A percentile compares a stretch with the other conserved stretches of the same genome.
phyloP scores from a whole-genome alignment of 2,888 invertebrate species.

The Sicus ferrugineus region DNA sequence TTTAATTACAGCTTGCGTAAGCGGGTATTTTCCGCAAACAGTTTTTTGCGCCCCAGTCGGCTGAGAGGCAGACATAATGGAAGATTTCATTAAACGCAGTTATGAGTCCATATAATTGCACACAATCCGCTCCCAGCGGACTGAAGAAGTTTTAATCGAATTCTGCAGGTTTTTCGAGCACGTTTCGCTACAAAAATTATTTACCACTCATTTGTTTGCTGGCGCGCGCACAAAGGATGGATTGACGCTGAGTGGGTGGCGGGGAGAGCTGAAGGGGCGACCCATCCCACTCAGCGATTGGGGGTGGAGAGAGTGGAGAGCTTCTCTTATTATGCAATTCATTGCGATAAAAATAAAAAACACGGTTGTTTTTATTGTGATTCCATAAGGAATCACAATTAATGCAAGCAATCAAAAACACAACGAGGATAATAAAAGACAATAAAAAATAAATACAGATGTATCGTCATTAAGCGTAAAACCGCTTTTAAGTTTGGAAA shows the following conservation, averaged over 20 bases:
- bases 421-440: background rate
- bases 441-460: background rate
- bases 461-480: too few relatives aligned
- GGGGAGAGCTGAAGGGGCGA: background rate
- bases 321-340: background rate
- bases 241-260: background rate
- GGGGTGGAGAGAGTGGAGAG: background rate
- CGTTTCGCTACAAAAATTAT: conserved; percentile 3
- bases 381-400: background rate
- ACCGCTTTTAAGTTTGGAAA: too few relatives aligned
- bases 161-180: background rate
- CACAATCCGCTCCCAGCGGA: background rate
- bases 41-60: background rate
- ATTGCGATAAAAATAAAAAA: background rate
- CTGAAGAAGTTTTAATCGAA: conserved; percentile 5
- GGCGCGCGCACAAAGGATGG: conserved; percentile 2
- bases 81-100: background rate
- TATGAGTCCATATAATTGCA: background rate
- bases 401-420: background rate
- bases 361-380: background rate
- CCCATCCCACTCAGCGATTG: background rate
- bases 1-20: conserved; percentile 1
- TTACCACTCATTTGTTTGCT: conserved; percentile 20
- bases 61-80: background rate
- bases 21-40: background rate